Conservation (phyloP, 2,797 vertebrate species). For the Urocyon cinereoargenteus region DNA sequence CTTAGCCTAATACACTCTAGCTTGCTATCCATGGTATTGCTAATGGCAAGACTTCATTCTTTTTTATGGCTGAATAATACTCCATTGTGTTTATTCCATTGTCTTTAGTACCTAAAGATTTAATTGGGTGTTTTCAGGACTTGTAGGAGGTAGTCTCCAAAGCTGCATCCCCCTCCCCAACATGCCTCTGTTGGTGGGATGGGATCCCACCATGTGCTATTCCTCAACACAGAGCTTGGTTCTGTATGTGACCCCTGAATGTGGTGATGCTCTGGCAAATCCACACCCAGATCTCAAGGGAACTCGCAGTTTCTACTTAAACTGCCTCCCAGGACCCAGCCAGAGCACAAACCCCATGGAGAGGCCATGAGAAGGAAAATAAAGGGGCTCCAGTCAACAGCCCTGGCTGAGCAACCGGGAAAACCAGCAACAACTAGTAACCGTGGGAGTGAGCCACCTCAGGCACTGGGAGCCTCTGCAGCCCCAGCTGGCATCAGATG, state of each 20-base stretch:
- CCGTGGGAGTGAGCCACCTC: accelerated
- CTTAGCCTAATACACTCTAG: background rate
- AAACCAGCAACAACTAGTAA: too few relatives aligned
- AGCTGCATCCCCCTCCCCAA: accelerated
- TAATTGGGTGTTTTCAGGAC: background rate
- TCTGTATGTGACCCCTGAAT: background rate
- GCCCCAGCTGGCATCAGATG: accelerated
- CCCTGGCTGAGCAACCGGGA: background rate
- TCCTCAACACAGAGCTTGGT: accelerated
- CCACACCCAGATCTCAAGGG: background rate
- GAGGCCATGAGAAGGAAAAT: background rate
- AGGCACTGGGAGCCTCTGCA: accelerated
- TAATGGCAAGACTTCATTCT: background rate
- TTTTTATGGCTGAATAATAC: background rate
- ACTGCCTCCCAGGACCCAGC: background rate
- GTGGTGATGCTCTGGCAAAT: background rate
- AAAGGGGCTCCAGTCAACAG: accelerated
- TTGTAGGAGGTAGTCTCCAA: background rate
- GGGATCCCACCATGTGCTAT: accelerated
- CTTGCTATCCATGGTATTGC: background rate
- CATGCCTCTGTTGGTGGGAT: background rate
- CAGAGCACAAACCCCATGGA: background rate
- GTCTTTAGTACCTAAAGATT: background rate
- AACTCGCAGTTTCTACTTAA: background rate
- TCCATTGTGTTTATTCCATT: background rate